Base-by-base conservation (phyloP, 2,797 vertebrate species). In the Furcifer pardalis region DNA sequence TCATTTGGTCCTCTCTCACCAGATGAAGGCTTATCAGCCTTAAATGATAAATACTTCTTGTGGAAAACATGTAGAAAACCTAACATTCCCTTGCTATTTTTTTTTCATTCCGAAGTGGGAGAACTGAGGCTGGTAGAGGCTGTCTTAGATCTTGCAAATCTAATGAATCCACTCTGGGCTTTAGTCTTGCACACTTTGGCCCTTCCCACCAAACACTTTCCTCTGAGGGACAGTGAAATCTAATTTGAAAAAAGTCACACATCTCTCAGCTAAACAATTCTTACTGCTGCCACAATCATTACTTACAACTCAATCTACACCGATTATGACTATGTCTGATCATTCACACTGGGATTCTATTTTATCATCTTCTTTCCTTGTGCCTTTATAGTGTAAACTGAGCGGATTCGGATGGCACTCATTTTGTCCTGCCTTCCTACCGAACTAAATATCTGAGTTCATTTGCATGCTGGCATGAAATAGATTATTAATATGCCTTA, bases 391-490 rank as follows among this genome's bases (percentile, higher is more conserved):
- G 8, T 30, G 9, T 17, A 72, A 49, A 9, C n/a, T 59, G 17
- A 32, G 23, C 46, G 10, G 72, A 68, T 80, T 76, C 37, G 30
- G 15, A 52, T 21, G 27, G 32, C 73, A 56, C 56, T 35, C 49
- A n/a, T n/a, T 77, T n/a, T 62, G 42, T 7, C 15, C 44, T 32
- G 60, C 35, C 19, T 59, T 76, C 25, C 12, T 52, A 68, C 75
- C 49, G 52, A 63, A 87, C 89, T 44, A 77, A 80, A 15, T 8
- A 49, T 87, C 66, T 81, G 87, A 59, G 84, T 88, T 89, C 87
- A 79, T 69, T 87, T 23, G 80, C 76, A 90, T 87, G 81, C 85
- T 65, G 81, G 85, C 87, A 90, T 91, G 63, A 87, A 84, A 89
- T 84, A 83, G 32, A 59, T 81, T 90, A 90, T 88, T 92, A 87